Evolutionary conservation across 2,113 vertebrate genomes (phyloP).

Genomic region (Sus scrofa): T2T-Sscrofa CM000816.6:68403001-68403500

Average conservation of each 20-base stretch:
- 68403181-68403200: not conserved
- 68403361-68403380: not conserved
- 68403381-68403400: not conserved
- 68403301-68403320: not conserved
- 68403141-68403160: not conserved
- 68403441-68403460: not conserved
- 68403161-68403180: not conserved
- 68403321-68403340: not conserved
- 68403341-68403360: not conserved
- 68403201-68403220: fast-evolving
- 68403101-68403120: not conserved
- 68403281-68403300: not conserved
- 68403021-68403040: not conserved
- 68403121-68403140: not conserved
- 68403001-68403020: too few relatives aligned
- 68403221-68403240: not conserved
- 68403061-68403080: not conserved
- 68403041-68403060: not conserved
- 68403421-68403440: not conserved
- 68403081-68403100: not conserved
- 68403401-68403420: not conserved
- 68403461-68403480: not conserved
- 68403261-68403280: not conserved
- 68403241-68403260: not conserved
- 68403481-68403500: not conserved